Evolutionary conservation across 2,113 vertebrate species (phyloP).

Genomic region (Tragelaphus scriptus): DNA sequence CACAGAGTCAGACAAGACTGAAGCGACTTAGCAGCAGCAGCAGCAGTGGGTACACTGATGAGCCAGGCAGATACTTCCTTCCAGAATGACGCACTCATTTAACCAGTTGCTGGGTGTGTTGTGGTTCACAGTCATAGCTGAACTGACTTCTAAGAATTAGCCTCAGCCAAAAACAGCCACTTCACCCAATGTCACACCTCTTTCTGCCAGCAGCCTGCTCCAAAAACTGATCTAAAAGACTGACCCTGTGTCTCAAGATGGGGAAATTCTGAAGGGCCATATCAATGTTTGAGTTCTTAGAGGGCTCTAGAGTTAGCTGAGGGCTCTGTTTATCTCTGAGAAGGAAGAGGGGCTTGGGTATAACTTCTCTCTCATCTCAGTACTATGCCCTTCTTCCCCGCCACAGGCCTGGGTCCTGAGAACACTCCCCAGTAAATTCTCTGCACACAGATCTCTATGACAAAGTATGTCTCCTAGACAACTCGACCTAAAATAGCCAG

Average conservation of each 20-base stretch:
- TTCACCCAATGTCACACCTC: background rate
- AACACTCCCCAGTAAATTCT: background rate
- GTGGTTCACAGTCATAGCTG: background rate
- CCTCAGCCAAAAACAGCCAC: background rate
- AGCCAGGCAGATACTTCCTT: background rate
- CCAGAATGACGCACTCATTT: background rate
- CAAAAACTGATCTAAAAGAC: background rate
- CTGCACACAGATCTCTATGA: background rate
- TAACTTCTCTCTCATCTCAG: background rate
- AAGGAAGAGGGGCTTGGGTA: rapidly evolving
- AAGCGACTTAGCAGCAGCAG: too few relatives aligned
- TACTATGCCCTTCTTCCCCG: rapidly evolving
- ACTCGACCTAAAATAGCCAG: background rate
- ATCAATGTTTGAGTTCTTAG: background rate
- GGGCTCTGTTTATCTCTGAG: background rate
- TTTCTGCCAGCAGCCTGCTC: rapidly evolving
- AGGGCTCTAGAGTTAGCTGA: background rate
- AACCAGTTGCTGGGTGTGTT: background rate
- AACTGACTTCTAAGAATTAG: background rate
- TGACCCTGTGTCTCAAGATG: background rate
- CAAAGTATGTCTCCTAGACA: background rate
- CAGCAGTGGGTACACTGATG: background rate
- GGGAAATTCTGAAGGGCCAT: background rate
- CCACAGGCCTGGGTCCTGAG: background rate
- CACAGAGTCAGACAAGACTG: too few relatives aligned